Conservation (phyloP, 2,888 invertebrate genomes). For the Sesia apiformis region DNA sequence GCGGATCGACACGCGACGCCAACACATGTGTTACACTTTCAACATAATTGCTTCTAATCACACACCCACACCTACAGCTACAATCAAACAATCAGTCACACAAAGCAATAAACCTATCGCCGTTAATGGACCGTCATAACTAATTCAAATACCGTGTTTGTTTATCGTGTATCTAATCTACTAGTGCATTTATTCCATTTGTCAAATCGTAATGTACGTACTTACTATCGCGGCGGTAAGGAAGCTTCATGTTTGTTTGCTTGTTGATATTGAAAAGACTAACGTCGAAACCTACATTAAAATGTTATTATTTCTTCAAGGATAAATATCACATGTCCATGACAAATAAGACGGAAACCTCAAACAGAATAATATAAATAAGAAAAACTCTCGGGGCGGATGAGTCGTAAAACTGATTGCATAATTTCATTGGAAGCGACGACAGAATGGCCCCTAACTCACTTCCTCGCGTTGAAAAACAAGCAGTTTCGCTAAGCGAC, state of each 20-base stretch:
- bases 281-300: too few relatives aligned
- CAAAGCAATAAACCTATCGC: conserved; percentile 7
- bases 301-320: too few relatives aligned
- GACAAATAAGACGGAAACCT: conserved; percentile 18
- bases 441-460: conserved; percentile 53
- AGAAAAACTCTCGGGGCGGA: conserved; percentile 46
- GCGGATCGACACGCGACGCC: conserved; percentile 51
- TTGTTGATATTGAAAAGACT: too few relatives aligned
- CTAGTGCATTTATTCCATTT: background rate
- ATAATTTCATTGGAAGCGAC: conserved; percentile 63
- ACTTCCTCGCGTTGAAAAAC: conserved; percentile 56
- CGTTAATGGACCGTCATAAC: conserved; percentile 4
- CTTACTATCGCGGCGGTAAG: too few relatives aligned
- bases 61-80: conserved; percentile 11
- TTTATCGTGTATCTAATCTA: background rate
- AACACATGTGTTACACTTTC: conserved; percentile 63
- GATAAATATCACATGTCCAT: background rate
- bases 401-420: conserved; percentile 64
- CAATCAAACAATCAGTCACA: background rate
- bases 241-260: too few relatives aligned
- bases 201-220: background rate
- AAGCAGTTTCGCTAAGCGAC: conserved; percentile 47
- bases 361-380: conserved; percentile 27
- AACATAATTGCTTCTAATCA: conserved; percentile 67
- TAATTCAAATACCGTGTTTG: background rate